phyloP scores from a whole-genome alignment of 2,888 invertebrate species.

The Erebia epiphron region DNA sequence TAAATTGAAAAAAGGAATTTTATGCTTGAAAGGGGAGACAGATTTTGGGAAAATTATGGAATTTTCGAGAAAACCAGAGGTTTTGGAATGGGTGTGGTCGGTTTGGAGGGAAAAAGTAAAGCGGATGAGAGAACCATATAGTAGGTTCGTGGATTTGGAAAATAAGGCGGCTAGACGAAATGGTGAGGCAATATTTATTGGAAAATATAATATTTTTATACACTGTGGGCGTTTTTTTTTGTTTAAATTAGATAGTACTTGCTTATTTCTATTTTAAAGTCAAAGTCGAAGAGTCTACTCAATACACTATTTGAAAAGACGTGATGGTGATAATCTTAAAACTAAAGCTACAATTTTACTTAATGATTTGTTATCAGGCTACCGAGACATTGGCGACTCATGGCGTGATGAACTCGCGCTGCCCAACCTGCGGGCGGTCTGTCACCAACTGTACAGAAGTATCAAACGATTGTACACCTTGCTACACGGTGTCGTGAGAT shows the following conservation, averaged over 20 bases:
- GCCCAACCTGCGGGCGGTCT: conserved; percentile 76
- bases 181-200: conserved; percentile 69
- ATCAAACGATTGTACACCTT: conserved; percentile 86
- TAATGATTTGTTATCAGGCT: conserved; percentile 70
- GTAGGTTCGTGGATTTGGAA: conserved; percentile 78
- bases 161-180: conserved; percentile 85
- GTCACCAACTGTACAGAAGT: conserved; percentile 79
- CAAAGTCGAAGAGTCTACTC: no score
- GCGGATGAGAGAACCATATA: conserved; percentile 80
- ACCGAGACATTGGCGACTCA: conserved; percentile 70
- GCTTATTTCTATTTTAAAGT: no score
- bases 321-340: no score
- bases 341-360: no score
- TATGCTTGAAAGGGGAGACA: conserved; percentile 85
- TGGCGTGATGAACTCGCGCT: conserved; percentile 71
- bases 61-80: conserved; percentile 66
- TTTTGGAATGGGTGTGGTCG: conserved; percentile 85
- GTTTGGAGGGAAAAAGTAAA: conserved; percentile 86
- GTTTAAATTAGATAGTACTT: no score
- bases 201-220: no score
- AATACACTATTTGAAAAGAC: no score
- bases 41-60: conserved; percentile 85
- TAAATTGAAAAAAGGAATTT: conserved; percentile 26
- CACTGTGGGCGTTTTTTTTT: no score
- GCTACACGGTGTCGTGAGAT: conserved; percentile 88